Conservation (phyloP, 2,888 invertebrate genomes). For the Nomada ruficornis region DNA sequence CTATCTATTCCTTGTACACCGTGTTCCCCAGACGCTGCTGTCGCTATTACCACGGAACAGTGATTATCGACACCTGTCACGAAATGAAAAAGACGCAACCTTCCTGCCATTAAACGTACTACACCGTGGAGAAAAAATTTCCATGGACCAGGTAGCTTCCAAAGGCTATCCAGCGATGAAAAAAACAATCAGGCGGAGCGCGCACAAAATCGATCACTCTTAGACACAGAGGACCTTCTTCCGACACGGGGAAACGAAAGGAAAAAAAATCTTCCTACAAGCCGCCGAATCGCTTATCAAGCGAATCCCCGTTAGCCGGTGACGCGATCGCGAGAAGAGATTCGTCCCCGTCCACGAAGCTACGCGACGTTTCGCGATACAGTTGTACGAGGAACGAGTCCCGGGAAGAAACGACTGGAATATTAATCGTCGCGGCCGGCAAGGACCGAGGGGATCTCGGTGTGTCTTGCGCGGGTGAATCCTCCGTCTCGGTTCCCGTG, state of each 20-base stretch:
- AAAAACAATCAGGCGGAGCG: too few relatives aligned
- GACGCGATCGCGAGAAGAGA: slow-evolving; percentile 55
- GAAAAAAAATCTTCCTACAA: not conserved
- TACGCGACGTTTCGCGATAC: slow-evolving; percentile 57
- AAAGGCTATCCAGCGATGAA: too few relatives aligned
- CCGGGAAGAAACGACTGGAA: slow-evolving; percentile 56
- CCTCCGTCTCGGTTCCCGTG: not conserved
- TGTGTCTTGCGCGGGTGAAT: not conserved
- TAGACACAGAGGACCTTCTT: too few relatives aligned
- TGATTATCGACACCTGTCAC: not conserved
- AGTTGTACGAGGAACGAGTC: slow-evolving; percentile 54
- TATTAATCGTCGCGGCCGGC: slow-evolving; percentile 50
- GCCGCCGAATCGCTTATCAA: slow-evolving; percentile 27
- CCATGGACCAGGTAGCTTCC: too few relatives aligned
- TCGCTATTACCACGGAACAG: not conserved
- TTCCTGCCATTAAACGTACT: too few relatives aligned
- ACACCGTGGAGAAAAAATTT: too few relatives aligned
- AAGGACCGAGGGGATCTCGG: not conserved
- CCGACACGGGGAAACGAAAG: not conserved
- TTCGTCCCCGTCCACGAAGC: slow-evolving; percentile 38
- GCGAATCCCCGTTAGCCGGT: slow-evolving; percentile 37
- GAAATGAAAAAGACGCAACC: too few relatives aligned
- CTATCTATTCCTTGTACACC: not conserved
- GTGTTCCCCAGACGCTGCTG: not conserved
- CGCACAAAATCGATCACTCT: too few relatives aligned